These are phyloP conservation scores for Musca domestica DNA, from an alignment of 1,140 invertebrate species.

Conservation along the genomic window DNA sequence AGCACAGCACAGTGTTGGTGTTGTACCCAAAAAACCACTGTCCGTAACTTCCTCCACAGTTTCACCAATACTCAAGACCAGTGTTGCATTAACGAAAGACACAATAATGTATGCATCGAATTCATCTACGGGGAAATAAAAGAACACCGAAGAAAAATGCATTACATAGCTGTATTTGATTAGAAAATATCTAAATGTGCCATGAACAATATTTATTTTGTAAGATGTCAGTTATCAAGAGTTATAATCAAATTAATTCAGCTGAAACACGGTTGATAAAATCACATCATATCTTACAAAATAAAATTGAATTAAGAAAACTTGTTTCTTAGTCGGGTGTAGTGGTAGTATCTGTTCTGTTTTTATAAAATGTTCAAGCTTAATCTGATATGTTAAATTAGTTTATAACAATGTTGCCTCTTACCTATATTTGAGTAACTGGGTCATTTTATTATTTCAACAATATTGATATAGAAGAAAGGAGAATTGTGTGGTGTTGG, in stretches of 20 bases:
- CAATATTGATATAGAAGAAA: slow-evolving; percentile 6
- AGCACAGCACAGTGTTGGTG: slow-evolving; percentile 94
- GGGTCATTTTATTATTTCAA: slow-evolving; percentile 1
- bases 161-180: slow-evolving; percentile 61
- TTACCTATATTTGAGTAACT: slow-evolving; percentile 50
- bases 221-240: slow-evolving; percentile 39
- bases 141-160: slow-evolving; percentile 51
- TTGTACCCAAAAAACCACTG: slow-evolving; percentile 98
- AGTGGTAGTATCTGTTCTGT: slow-evolving; percentile 8
- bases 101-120: slow-evolving; percentile 99
- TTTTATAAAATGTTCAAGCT: slow-evolving; percentile 10
- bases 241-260: slow-evolving; percentile 53
- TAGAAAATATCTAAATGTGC: too few species aligned
- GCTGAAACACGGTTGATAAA: slow-evolving; percentile 53
- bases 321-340: neutral
- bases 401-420: slow-evolving; percentile 44
- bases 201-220: neutral
- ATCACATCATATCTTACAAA: slow-evolving; percentile 46
- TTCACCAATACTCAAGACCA: slow-evolving; percentile 98
- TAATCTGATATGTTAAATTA: slow-evolving; percentile 37
- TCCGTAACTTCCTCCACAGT: slow-evolving; percentile 99
- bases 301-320: slow-evolving; percentile 46
- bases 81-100: slow-evolving; percentile 98
- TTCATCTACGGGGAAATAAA: slow-evolving; percentile 72
- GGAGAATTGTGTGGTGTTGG: neutral